A percentile compares a stretch with the other conserved stretches of the same genome.
These are phyloP conservation scores for Cremastinae sp. DNA, from an alignment of 2,888 invertebrate genomes.

Conservation along the genomic window DNA sequence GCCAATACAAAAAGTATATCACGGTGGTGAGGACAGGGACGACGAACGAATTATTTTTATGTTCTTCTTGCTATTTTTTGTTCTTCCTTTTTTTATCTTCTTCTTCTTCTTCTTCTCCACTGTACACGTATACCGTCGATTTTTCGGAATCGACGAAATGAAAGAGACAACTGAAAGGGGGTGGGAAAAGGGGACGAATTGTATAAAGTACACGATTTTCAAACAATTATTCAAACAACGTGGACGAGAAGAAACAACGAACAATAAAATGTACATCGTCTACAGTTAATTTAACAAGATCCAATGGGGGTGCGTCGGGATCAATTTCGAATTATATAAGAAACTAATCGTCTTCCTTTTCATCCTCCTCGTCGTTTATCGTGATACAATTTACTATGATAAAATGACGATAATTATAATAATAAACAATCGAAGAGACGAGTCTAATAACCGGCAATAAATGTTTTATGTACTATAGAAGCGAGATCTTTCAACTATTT, in stretches of 20 bases:
- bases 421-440: constrained; percentile 44
- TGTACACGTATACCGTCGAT: constrained; percentile 20
- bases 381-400: constrained; percentile 45
- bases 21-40: not conserved
- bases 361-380: too few relatives aligned
- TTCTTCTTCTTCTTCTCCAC: constrained; percentile 4
- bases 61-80: not conserved
- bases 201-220: constrained; percentile 22
- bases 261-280: constrained; percentile 51
- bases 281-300: constrained; percentile 49
- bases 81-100: not conserved
- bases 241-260: constrained; percentile 55
- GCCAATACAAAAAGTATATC: constrained; percentile 40
- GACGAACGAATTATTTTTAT: constrained; percentile 11
- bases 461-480: constrained; percentile 34
- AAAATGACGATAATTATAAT: constrained; percentile 37
- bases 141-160: constrained; percentile 9
- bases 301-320: constrained; percentile 52
- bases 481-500: constrained; percentile 45
- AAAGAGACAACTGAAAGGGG: constrained; percentile 6
- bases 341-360: too few relatives aligned
- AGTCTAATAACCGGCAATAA: constrained; percentile 46
- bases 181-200: constrained; percentile 9
- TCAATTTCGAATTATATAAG: constrained; percentile 47
- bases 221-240: constrained; percentile 43